These are phyloP conservation scores for Sminthopsis crassicaudata DNA, from an alignment of 2,113 vertebrate genomes.

Conservation along the genomic window DNA sequence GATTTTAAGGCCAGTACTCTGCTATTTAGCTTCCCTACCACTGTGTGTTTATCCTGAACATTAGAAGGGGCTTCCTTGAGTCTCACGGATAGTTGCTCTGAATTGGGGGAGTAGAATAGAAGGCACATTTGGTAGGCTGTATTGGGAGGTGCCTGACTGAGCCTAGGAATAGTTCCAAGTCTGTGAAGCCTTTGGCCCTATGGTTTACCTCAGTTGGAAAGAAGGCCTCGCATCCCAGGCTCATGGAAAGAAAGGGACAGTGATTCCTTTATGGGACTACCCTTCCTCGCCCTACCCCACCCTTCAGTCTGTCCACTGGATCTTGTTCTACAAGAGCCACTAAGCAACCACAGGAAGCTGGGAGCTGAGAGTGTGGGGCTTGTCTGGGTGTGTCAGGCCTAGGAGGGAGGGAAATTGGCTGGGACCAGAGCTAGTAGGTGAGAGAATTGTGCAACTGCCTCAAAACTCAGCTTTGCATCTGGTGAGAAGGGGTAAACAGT, in stretches of 20 bases:
- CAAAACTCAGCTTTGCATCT: neutral
- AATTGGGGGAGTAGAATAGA: neutral
- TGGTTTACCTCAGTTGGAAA: neutral
- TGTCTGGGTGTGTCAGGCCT: neutral
- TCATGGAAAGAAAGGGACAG: neutral
- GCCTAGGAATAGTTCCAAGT: neutral
- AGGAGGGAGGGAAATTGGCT: neutral
- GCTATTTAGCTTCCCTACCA: neutral
- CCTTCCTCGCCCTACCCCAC: neutral
- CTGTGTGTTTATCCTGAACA: neutral
- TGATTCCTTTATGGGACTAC: neutral
- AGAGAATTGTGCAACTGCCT: neutral
- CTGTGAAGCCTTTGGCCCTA: neutral
- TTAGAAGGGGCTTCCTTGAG: neutral
- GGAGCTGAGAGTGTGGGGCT: neutral
- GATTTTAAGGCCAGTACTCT: neutral
- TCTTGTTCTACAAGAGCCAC: neutral
- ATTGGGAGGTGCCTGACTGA: neutral
- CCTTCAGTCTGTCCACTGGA: neutral
- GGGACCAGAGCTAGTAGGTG: neutral
- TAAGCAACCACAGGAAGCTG: neutral
- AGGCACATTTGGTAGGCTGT: neutral
- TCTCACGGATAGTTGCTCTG: neutral
- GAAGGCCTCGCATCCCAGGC: neutral
- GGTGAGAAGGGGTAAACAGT: neutral